Conservation (phyloP, 2,797 vertebrate species). For the Yasuhikotakia modesta region DNA sequence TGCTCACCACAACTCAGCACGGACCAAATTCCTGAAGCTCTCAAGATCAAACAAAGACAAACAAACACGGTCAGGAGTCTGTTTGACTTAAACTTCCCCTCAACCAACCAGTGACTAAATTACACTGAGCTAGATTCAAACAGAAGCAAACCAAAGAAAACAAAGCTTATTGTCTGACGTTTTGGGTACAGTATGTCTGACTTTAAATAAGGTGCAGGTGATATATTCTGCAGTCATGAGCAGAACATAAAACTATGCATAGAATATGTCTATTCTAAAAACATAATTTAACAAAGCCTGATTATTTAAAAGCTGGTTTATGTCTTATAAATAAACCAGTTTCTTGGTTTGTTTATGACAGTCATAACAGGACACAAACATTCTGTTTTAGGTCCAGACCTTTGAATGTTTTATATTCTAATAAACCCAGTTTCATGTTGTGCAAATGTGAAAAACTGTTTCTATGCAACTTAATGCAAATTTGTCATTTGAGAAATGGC, state of each 20-base stretch:
- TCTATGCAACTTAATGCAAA: background rate
- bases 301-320: background rate
- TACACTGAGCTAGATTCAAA: slow-evolving; percentile 46
- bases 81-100: slow-evolving; percentile 57
- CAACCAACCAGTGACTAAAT: slow-evolving; percentile 60
- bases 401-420: slow-evolving; percentile 1
- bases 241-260: too few relatives aligned
- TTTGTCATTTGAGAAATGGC: background rate
- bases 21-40: slow-evolving; percentile 42
- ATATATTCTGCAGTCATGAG: background rate
- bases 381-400: background rate
- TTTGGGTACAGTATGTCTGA: slow-evolving; percentile 24
- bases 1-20: slow-evolving; percentile 47
- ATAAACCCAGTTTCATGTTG: too few relatives aligned
- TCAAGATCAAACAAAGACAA: slow-evolving; percentile 52
- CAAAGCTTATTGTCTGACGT: slow-evolving; percentile 46
- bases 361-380: background rate
- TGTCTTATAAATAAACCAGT: too few relatives aligned
- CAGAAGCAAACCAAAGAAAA: slow-evolving; percentile 51
- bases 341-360: background rate
- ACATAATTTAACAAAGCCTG: background rate
- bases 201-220: slow-evolving; percentile 5
- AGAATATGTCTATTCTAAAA: too few relatives aligned
- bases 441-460: slow-evolving; percentile 11
- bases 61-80: slow-evolving; percentile 57